A percentile compares a stretch with the other conserved stretches of the same genome.
Conservation (phyloP, 2,888 invertebrate species). For the Strigamia maritima region DNA sequence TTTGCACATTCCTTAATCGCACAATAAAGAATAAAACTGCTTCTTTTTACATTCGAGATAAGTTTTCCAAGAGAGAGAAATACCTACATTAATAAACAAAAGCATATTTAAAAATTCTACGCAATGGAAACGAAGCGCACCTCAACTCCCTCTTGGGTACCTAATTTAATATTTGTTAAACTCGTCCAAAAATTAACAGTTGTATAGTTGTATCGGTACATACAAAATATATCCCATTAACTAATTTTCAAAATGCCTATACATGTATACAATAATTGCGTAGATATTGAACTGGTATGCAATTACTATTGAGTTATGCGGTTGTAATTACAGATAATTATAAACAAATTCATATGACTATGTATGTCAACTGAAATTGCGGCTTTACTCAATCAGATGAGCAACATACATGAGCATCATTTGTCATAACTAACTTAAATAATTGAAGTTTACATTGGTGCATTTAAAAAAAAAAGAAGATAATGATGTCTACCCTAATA, state of each 20-base stretch:
- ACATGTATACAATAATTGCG: no score
- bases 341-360: not conserved
- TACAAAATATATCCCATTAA: not conserved
- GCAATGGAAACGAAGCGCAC: not conserved
- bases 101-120: not conserved
- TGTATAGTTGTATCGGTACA: not conserved
- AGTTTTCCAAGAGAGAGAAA: not conserved
- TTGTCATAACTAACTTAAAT: not conserved
- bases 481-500: not conserved
- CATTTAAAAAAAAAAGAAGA: not conserved
- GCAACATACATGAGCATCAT: not conserved
- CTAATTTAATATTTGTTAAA: not conserved
- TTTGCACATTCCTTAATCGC: no score
- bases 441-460: not conserved
- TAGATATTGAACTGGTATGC: not conserved
- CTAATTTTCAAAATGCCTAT: not conserved
- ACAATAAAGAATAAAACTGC: no score
- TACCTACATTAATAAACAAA: not conserved
- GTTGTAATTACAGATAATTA: not conserved
- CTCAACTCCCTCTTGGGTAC: not conserved
- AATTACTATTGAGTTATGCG: not conserved
- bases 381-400: not conserved
- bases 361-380: not conserved
- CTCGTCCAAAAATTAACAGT: not conserved
- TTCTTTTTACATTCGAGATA: not conserved